A percentile compares a stretch with the other conserved stretches of the same genome.
These are phyloP conservation scores for Aplodontia rufa DNA, from an alignment of 2,113 vertebrate genomes.

Conservation along the genomic window DNA sequence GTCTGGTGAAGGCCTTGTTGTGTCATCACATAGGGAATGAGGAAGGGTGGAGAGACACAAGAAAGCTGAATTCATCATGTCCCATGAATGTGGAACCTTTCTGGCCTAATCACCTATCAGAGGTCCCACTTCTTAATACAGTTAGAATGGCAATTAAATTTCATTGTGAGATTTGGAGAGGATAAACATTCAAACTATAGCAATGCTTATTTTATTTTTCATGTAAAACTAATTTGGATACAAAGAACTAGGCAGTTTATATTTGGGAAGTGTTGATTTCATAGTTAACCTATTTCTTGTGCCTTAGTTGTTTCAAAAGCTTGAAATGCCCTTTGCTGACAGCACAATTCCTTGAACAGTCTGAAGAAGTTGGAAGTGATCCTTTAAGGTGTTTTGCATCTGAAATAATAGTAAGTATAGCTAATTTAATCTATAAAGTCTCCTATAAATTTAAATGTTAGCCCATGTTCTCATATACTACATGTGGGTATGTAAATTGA, in stretches of 20 bases:
- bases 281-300: constrained; percentile 64
- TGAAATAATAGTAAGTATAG: constrained; percentile 90
- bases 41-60: neutral
- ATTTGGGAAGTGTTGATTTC: constrained; percentile 31
- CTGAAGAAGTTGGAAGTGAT: constrained; percentile 85
- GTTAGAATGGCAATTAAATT: neutral
- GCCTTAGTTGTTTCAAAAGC: constrained; percentile 92
- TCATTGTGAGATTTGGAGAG: neutral
- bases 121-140: neutral
- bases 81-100: neutral
- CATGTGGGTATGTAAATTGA: neutral
- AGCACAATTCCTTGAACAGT: constrained; percentile 87
- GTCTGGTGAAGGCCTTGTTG: neutral
- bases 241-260: neutral
- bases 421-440: constrained; percentile 29
- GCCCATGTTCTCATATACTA: neutral
- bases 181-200: neutral
- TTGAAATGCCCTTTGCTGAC: constrained; percentile 91
- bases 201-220: neutral
- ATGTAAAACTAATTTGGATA: neutral
- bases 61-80: neutral
- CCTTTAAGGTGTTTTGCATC: constrained; percentile 90
- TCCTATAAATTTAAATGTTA: constrained; percentile 19
- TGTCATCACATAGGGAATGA: neutral
- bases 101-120: neutral